Conservation (phyloP, 2,113 vertebrate genomes). For the Myrmecobius fasciatus region DNA sequence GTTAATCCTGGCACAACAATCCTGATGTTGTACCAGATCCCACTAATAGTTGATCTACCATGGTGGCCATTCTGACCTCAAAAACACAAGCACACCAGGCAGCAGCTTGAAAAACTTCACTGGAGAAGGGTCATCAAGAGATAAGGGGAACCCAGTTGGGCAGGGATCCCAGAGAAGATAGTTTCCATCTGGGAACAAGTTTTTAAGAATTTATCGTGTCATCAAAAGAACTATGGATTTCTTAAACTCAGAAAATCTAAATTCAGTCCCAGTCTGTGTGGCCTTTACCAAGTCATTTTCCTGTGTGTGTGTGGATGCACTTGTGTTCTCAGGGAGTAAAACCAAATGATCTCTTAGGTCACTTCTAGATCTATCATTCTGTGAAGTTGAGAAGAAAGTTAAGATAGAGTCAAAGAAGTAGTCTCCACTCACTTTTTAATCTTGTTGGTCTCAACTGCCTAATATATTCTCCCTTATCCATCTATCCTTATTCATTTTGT, state of each 20-base stretch:
- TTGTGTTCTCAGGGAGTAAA: neutral
- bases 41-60: slow-evolving; percentile 7
- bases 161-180: rapidly evolving
- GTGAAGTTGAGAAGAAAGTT: neutral
- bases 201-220: neutral
- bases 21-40: neutral
- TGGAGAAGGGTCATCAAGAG: neutral
- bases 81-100: neutral
- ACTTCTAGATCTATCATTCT: neutral
- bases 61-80: neutral
- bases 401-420: neutral
- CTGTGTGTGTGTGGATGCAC: neutral
- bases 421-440: neutral
- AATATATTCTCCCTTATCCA: neutral
- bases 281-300: neutral
- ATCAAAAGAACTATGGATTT: neutral
- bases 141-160: neutral
- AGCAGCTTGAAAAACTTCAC: neutral
- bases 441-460: neutral
- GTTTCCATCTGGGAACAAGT: neutral
- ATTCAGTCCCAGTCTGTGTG: neutral
- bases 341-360: neutral
- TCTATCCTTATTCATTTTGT: neutral
- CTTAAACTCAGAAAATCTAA: neutral
- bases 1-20: neutral